Evolutionary conservation across 37 sponge, comb jelly and placozoan species (phyloP).

Genomic region (Hexactinellida sp.): DNA sequence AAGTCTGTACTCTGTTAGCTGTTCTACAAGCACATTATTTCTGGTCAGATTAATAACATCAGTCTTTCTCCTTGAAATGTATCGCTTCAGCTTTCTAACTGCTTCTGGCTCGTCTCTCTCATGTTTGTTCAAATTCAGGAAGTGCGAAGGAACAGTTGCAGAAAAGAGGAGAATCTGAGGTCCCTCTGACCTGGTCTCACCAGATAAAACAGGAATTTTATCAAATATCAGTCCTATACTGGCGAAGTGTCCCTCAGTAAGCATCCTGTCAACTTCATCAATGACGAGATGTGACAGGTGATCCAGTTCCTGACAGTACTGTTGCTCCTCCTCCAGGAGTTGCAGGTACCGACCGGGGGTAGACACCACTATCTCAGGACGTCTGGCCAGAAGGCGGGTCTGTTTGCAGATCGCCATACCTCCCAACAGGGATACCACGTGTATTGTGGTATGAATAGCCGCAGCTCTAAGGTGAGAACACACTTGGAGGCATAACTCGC

Average conservation of each 20-base stretch:
- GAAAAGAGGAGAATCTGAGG: constrained; percentile 81
- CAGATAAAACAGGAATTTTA: constrained; percentile 18
- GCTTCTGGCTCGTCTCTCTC: constrained; percentile 27
- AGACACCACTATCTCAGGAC: constrained; percentile 77
- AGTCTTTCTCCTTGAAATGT: background rate
- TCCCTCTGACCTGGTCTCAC: background rate
- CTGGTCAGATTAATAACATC: constrained; percentile 66
- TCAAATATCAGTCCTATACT: constrained; percentile 64
- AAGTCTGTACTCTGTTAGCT: constrained; percentile 67
- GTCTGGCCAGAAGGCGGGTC: constrained; percentile 54
- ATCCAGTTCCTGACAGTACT: constrained; percentile 27
- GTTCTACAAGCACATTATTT: constrained; percentile 46
- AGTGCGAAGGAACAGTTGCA: constrained; percentile 68
- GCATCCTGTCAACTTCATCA: constrained; percentile 96
- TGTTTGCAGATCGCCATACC: constrained; percentile 85
- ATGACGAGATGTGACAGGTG: constrained; percentile 59
- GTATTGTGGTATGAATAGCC: constrained; percentile 49
- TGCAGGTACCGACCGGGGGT: constrained; percentile 89
- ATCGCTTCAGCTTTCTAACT: background rate
- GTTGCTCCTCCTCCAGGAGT: constrained; percentile 64
- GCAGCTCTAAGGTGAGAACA: constrained; percentile 49
- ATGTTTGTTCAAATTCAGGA: constrained; percentile 26
- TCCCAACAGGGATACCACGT: constrained; percentile 80
- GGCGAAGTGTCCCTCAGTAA: constrained; percentile 80
- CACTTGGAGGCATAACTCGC: constrained; percentile 88